phyloP scores from a whole-genome alignment of 1,140 invertebrate genomes.

The Proctacanthus coquilletti region DNA sequence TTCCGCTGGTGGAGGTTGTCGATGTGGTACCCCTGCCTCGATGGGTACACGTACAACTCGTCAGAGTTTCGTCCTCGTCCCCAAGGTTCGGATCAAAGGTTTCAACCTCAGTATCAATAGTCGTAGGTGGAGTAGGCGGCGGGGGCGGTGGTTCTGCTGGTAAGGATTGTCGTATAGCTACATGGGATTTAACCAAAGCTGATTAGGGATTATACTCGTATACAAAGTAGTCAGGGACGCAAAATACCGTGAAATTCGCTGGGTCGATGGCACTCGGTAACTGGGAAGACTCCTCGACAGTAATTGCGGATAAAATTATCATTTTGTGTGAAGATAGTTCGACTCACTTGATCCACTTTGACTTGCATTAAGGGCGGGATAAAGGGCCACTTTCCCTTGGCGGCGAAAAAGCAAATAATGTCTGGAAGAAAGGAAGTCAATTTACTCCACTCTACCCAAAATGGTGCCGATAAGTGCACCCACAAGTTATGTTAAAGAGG shows the following conservation, averaged over 20 bases:
- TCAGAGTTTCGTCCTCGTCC: not conserved
- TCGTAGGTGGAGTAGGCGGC: not conserved
- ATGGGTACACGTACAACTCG: not conserved
- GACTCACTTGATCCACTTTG: constrained; percentile 16
- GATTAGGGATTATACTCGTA: not conserved
- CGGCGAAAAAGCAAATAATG: constrained; percentile 27
- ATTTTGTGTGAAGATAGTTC: constrained; percentile 18
- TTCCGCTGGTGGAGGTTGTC: constrained; percentile 2
- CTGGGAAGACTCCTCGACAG: constrained; percentile 24
- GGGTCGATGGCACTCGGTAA: constrained; percentile 25
- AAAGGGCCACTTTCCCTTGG: constrained; percentile 28
- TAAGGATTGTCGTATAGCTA: not conserved
- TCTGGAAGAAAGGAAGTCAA: constrained; percentile 10
- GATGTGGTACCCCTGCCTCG: too few species aligned
- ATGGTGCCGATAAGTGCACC: not conserved
- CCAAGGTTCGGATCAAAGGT: not conserved
- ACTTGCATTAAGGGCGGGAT: constrained; percentile 23
- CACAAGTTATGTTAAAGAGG: not conserved
- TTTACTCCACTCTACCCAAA: not conserved
- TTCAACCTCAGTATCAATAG: constrained; percentile 5
- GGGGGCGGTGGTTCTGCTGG: not conserved
- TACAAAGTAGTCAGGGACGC: not conserved
- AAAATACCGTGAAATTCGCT: not conserved
- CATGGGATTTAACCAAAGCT: not conserved
- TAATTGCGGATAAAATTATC: constrained; percentile 21